phyloP scores from a whole-genome alignment of 2,888 invertebrate genomes.

The Plebejus melissa region DNA sequence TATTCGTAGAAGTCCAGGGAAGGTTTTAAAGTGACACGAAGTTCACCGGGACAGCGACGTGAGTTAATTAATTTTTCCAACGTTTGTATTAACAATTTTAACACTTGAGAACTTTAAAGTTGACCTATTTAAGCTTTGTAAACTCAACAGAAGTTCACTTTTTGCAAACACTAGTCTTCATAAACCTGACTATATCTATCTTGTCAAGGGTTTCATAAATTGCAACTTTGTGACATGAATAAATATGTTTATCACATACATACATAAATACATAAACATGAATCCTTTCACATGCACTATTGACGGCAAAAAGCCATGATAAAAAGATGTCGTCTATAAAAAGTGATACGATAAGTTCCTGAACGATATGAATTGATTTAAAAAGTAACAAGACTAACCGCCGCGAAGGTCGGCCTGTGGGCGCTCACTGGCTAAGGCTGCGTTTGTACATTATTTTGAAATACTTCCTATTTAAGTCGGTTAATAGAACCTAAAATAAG shows the following conservation, averaged over 20 bases:
- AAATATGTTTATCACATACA: neutral
- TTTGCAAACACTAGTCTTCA: neutral
- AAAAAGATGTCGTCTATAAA: conserved; percentile 8
- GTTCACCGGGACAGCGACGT: too few species aligned
- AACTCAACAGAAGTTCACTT: neutral
- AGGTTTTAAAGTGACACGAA: too few species aligned
- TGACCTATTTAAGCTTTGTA: neutral
- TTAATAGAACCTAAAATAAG: neutral
- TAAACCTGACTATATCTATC: neutral
- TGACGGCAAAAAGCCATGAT: neutral
- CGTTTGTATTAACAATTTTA: too few species aligned
- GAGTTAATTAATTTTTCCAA: too few species aligned
- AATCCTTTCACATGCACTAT: neutral
- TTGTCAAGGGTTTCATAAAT: neutral
- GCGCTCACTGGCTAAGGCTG: conserved; percentile 16
- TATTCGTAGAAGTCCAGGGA: too few species aligned
- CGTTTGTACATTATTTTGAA: conserved; percentile 1
- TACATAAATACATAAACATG: neutral
- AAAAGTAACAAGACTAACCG: conserved; percentile 1
- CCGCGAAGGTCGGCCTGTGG: conserved; percentile 1
- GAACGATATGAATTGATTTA: neutral
- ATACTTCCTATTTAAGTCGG: conserved; percentile 9
- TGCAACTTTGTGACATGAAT: neutral
- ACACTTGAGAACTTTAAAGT: neutral
- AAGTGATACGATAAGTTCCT: neutral